phyloP scores from a whole-genome alignment of 2,888 invertebrate species.

The Helobdella robusta region DNA sequence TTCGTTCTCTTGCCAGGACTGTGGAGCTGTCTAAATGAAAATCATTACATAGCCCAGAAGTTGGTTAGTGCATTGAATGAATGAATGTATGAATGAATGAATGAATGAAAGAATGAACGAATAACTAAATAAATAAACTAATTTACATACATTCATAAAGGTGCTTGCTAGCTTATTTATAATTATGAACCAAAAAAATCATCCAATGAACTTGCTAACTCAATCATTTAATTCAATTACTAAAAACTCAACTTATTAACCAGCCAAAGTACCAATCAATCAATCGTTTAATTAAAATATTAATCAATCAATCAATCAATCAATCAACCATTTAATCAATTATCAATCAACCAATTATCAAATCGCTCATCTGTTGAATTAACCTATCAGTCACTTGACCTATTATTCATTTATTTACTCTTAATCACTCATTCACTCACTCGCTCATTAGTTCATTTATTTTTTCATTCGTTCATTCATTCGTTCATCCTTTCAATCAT shows the following conservation, averaged over 20 bases:
- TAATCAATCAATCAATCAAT: neutral
- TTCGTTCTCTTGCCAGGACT: no score
- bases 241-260: neutral
- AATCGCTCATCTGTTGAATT: neutral
- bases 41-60: no score
- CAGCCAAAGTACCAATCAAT: neutral
- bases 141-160: neutral
- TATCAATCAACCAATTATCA: neutral
- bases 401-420: no score
- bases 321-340: neutral
- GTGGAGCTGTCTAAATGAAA: neutral
- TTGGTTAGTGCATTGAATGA: no score
- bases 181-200: neutral
- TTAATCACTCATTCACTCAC: neutral
- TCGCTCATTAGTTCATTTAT: neutral
- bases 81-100: constrained; percentile 21
- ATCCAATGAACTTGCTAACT: neutral
- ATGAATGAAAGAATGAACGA: constrained; percentile 15
- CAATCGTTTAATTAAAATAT: neutral
- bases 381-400: neutral
- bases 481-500: neutral
- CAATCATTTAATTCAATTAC: neutral
- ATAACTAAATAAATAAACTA: neutral
- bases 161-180: neutral
- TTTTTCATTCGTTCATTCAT: neutral